Evolutionary conservation across 2,888 invertebrate species (phyloP).

Genomic region (Ditula angustiorana): DNA sequence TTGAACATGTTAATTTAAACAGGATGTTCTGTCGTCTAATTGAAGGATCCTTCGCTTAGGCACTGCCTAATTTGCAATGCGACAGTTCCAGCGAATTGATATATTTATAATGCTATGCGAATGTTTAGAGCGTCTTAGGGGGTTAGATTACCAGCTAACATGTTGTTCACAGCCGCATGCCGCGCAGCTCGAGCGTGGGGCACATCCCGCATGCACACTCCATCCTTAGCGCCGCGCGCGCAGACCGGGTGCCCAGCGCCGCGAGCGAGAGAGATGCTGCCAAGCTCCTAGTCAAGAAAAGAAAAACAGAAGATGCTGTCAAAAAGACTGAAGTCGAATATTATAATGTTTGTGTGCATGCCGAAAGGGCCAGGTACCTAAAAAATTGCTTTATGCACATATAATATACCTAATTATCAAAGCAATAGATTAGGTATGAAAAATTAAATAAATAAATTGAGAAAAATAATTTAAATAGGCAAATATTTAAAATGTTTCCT

Average conservation of each 20-base stretch:
- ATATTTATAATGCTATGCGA: constrained; percentile 54
- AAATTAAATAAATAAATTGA: too few relatives aligned
- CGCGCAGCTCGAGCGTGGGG: constrained; percentile 85
- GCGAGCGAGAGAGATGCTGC: constrained; percentile 87
- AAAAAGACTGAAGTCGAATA: constrained; percentile 97
- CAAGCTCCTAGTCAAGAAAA: constrained; percentile 94
- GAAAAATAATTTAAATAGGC: too few relatives aligned
- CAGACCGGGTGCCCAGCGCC: constrained; percentile 65
- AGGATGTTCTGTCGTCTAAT: constrained; percentile 51
- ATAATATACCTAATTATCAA: too few relatives aligned
- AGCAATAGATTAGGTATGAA: too few relatives aligned
- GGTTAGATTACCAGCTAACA: constrained; percentile 27
- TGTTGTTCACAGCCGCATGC: constrained; percentile 69
- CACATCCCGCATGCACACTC: constrained; percentile 84
- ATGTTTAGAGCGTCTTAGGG: constrained; percentile 42
- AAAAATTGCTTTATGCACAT: background rate
- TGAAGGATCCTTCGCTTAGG: constrained; percentile 75
- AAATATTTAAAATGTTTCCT: too few relatives aligned
- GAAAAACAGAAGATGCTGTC: constrained; percentile 95
- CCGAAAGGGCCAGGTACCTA: constrained; percentile 92
- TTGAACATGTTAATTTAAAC: constrained; percentile 4
- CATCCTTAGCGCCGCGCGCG: constrained; percentile 75
- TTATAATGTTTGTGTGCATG: constrained; percentile 95
- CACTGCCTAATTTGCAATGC: constrained; percentile 54
- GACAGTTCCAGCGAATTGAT: constrained; percentile 53